Conservation (phyloP, 64 coral and sea anemone genomes). For the Porites australiensis region DNA sequence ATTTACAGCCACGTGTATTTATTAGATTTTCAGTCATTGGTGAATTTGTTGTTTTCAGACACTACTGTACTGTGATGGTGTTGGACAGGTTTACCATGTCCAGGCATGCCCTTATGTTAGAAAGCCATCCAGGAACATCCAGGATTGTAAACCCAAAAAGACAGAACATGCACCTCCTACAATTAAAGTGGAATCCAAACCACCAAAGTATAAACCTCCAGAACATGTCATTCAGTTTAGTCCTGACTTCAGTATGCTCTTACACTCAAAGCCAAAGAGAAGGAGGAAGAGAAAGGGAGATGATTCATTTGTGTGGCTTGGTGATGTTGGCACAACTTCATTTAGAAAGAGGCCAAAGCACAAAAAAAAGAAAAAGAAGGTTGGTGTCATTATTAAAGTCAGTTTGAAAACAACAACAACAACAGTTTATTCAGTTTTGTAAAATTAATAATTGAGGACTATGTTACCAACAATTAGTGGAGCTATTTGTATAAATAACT, state of each 20-base stretch:
- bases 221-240: slow-evolving; percentile 20
- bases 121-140: not conserved
- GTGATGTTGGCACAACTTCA: not conserved
- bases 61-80: slow-evolving; percentile 36
- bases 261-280: slow-evolving; percentile 7
- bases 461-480: no score
- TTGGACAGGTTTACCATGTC: not conserved
- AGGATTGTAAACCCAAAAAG: not conserved
- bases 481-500: no score
- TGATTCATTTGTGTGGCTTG: slow-evolving; percentile 3
- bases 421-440: no score
- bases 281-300: slow-evolving; percentile 15
- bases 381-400: not conserved
- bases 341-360: not conserved
- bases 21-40: no score
- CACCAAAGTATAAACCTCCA: not conserved
- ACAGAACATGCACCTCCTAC: not conserved
- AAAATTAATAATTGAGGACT: no score
- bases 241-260: slow-evolving; percentile 30
- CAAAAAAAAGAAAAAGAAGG: slow-evolving; percentile 29
- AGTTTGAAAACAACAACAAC: no score
- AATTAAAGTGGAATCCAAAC: not conserved
- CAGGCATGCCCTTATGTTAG: not conserved
- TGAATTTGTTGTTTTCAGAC: not conserved
- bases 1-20: no score